phyloP scores from a whole-genome alignment of 1,140 invertebrate genomes.

The Ridgeia piscesae region DNA sequence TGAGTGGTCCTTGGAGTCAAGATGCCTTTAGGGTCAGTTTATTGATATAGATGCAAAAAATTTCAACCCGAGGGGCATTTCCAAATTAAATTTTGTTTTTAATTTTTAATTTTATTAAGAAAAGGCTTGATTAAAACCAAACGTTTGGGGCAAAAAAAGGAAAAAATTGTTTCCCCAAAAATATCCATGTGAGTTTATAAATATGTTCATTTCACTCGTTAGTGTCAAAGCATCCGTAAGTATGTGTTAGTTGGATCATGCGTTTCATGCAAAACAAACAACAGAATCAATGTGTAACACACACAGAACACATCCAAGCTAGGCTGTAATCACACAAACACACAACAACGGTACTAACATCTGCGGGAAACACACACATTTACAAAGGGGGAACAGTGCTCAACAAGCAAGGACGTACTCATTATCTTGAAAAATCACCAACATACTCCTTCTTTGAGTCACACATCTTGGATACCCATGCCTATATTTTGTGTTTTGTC shows the following conservation, averaged over 20 bases:
- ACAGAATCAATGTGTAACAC: neutral
- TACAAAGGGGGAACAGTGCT: neutral
- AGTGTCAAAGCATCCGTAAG: neutral
- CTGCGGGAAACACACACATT: neutral
- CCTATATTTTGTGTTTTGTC: neutral
- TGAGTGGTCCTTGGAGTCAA: too few relatives aligned
- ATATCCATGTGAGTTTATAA: neutral
- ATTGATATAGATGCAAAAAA: too few relatives aligned
- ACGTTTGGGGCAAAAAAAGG: too few relatives aligned
- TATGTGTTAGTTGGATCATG: conserved; percentile 9
- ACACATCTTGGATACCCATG: neutral
- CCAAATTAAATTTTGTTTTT: too few relatives aligned
- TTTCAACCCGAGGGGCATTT: too few relatives aligned
- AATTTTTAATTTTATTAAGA: too few relatives aligned
- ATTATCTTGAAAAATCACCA: neutral
- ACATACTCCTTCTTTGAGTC: neutral
- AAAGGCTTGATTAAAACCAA: too few relatives aligned
- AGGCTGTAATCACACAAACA: neutral
- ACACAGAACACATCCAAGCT: neutral
- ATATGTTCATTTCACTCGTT: neutral
- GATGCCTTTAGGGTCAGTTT: too few relatives aligned
- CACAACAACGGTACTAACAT: neutral
- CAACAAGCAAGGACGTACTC: neutral
- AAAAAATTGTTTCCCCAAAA: too few relatives aligned
- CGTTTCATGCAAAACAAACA: neutral